A percentile compares a stretch with the other conserved stretches of the same genome.
These are phyloP conservation scores for Mycetomoellerius zeteki DNA, from an alignment of 1,140 invertebrate species.

Conservation along the genomic window DNA sequence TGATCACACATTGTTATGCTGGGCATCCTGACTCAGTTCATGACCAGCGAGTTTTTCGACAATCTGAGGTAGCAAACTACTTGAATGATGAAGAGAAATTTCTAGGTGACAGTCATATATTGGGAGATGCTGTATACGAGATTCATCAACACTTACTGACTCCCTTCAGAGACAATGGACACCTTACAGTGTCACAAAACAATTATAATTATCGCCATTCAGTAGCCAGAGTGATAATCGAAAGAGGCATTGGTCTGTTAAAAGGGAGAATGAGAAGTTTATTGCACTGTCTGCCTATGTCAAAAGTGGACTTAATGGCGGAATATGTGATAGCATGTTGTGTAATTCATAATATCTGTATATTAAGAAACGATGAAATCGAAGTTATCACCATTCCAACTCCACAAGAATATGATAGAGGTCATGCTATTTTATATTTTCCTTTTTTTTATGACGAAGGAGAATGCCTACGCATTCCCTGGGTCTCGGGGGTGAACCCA, in stretches of 20 bases:
- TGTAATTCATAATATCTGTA: slow-evolving; percentile 7
- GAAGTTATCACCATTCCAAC: not conserved
- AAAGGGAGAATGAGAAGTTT: not conserved
- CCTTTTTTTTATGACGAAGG: no score
- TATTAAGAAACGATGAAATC: not conserved
- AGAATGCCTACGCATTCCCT: no score
- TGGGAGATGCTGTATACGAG: slow-evolving; percentile 4
- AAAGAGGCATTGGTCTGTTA: not conserved
- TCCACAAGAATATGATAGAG: no score
- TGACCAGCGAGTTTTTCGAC: slow-evolving; percentile 3
- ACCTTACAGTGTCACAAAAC: not conserved
- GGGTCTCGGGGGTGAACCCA: no score
- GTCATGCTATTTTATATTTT: not conserved
- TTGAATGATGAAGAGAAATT: not conserved
- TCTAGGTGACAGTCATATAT: not conserved
- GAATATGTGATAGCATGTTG: not conserved
- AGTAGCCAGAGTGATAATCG: not conserved
- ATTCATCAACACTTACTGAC: not conserved
- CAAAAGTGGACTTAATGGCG: slow-evolving; percentile 4
- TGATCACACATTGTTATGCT: no score
- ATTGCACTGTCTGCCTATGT: not conserved
- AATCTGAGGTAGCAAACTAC: not conserved
- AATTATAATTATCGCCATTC: slow-evolving; percentile 15
- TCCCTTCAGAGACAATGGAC: not conserved
- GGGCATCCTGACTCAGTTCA: slow-evolving; percentile 16